A percentile compares a stretch with the other conserved stretches of the same genome.
phyloP scores from a whole-genome alignment of 2,888 invertebrate genomes.

The Leptopilina drosophilae region DNA sequence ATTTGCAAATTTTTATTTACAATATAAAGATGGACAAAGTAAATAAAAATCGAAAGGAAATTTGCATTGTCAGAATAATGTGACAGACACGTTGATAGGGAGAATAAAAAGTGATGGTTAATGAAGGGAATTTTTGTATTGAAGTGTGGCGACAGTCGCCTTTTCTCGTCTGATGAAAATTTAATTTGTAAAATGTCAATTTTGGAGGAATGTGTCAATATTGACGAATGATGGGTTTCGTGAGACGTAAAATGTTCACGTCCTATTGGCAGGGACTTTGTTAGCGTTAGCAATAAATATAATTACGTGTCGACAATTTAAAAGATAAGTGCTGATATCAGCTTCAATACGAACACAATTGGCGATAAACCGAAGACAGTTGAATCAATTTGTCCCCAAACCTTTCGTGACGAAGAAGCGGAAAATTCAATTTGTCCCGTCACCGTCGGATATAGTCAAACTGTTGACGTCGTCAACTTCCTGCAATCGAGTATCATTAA shows the following conservation, averaged over 20 bases:
- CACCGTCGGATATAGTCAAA: not conserved
- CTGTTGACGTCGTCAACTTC: not conserved
- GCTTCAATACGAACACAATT: conserved; percentile 13
- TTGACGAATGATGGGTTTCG: not conserved
- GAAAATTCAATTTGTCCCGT: conserved; percentile 29
- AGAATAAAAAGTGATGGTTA: not conserved
- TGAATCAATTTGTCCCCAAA: conserved; percentile 36
- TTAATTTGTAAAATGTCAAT: conserved; percentile 25
- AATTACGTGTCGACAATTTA: conserved; percentile 24
- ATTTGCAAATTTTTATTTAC: too few species aligned
- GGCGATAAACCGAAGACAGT: conserved; percentile 24
- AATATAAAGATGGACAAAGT: too few species aligned
- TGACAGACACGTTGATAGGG: not conserved
- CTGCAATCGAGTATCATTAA: not conserved
- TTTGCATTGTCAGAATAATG: too few species aligned
- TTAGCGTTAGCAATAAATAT: conserved; percentile 9
- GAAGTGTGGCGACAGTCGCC: not conserved
- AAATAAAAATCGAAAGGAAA: too few species aligned
- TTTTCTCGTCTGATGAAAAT: not conserved
- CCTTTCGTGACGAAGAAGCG: not conserved
- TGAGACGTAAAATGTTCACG: conserved; percentile 3
- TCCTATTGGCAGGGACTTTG: conserved; percentile 1
- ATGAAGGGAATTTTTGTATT: not conserved
- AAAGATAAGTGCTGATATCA: conserved; percentile 1
- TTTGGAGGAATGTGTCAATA: not conserved